Base-by-base conservation (phyloP, 2,797 vertebrate species). In the Microctenopoma stevenorrisi region DNA sequence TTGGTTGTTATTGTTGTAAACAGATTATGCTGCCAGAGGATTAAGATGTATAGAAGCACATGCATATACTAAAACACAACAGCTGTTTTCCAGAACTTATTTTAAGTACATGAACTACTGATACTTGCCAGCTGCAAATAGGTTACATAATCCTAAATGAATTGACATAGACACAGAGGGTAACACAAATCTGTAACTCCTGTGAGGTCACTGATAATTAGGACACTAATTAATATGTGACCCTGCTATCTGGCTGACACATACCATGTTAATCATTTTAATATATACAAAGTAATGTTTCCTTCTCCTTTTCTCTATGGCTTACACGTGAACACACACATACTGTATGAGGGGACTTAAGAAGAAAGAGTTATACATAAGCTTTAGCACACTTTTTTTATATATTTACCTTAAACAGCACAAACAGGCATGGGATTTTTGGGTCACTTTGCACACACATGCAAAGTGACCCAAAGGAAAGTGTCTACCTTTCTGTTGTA, bases 221-320 rank as follows among this genome's bases (percentile, higher is more conserved):
- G 67, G 64, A 70, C 42, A 52, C 64, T 83, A 86, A 86, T 88
- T 88, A 79, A 86, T 83, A 82, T 71, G 68, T 78, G 74, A 85
- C 69, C 77, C 75, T 78, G 51, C 76, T 77, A 71, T 85, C 76
- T 82, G 73, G 65, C 81, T 74, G 52, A 78, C 71, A 61, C 76
- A 71, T 58, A 50, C 61, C 54, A 63, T 50, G 57, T 73, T 84
- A 72, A 64, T 71, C 47, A 74, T 70, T 47, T 66, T 72, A 66
- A 75, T 72, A 59, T 52, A 65, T 58, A 68, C 53, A 72, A 61
- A 68, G 12, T 56, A 52, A 37, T 53, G 49, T 38, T 50, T 60
- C 44, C 26, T n/a, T 14, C 28, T 28, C 15, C n/a, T 28, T 42
- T n/a, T 50, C 58, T 33, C 22, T 56, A 6, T 56, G 7, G 66